Evolutionary conservation across 2,888 invertebrate species (phyloP), one percentile per base, ranked within the genome.

Genomic region (Meiosimyza decipiens): DNA sequence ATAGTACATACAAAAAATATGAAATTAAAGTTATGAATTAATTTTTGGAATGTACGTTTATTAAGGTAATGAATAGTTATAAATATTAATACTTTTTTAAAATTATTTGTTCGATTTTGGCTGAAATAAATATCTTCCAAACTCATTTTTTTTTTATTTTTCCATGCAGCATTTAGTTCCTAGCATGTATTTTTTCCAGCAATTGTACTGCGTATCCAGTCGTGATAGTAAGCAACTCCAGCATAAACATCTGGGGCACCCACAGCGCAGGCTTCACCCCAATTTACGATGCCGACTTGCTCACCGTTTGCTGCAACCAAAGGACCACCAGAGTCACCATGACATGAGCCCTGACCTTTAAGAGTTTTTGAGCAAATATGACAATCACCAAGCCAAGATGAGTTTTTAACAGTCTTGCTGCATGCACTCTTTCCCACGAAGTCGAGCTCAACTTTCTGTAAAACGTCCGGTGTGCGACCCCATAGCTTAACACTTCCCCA

Each of bases 291-390:
- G 6, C 85, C 87, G 0, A 86, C 84, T 0, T 84, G 77, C 11
- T 71, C 74, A 1, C 80, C 76, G 5, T 77, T 78, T 5, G 76
- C 75, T 16, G 59, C 66, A 18, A 82, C 81, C 47, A 87, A 76
- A 0, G 87, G 87, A n/a, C 86, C 84, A 16, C 87, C 86, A n/a
- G 82, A 85, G 71, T 86, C 86, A 7, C 82, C 80, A 51, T 79
- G 78, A 65, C 84, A 84, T 6, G 82, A 88, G 0, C 91, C 91
- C 75, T 90, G 88, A 0, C 90, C 90, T 1, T 83, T 81, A 64
- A 87, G 87, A 0, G 90, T 90, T 12, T 88, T 84, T 0, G 91
- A 90, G 76, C 91, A 91, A 28, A 91, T 84, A 76, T 91, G 90
- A 0, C 89, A 88, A n/a, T 87, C 86, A 76, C 88, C 89, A 12